Evolutionary conservation across 2,113 vertebrate species (phyloP).

Genomic region (Chaetura pelagica): DNA sequence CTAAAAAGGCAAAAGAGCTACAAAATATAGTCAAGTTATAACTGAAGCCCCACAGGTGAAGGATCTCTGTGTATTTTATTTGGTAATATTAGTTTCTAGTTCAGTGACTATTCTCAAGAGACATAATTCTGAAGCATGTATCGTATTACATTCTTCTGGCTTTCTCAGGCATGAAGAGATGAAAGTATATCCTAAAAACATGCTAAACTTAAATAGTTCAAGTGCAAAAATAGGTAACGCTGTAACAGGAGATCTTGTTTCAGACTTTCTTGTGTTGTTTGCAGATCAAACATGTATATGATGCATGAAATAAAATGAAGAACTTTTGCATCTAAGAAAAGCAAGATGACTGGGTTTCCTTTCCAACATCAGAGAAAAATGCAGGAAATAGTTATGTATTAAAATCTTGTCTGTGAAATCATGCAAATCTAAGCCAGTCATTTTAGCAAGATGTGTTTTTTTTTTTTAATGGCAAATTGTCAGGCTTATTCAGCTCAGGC

Average conservation of each 20-base stretch:
- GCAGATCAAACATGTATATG: not conserved
- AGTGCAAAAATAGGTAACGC: slow-evolving; percentile 10
- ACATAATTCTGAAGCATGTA: not conserved
- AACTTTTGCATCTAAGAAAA: not conserved
- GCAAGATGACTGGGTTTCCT: not conserved
- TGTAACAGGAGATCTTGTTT: not conserved
- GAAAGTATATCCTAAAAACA: slow-evolving; percentile 46
- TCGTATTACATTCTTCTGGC: not conserved
- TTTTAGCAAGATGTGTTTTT: not conserved
- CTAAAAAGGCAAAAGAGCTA: not conserved
- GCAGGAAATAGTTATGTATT: slow-evolving; percentile 16
- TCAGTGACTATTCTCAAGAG: not conserved
- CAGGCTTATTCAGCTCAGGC: not conserved
- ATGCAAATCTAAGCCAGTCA: not conserved
- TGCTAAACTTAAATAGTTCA: slow-evolving; percentile 8
- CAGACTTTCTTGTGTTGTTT: not conserved
- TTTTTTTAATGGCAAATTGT: not conserved
- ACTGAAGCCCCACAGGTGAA: not conserved
- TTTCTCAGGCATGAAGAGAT: not conserved
- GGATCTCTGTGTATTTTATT: not conserved
- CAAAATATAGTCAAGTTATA: not conserved
- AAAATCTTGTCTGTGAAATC: not conserved
- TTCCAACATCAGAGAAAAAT: not conserved
- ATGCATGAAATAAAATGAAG: not conserved
- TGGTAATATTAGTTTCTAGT: not conserved